These are phyloP conservation scores for Heteromyza rotundicornis DNA, from an alignment of 2,888 invertebrate genomes.

Conservation along the genomic window DNA sequence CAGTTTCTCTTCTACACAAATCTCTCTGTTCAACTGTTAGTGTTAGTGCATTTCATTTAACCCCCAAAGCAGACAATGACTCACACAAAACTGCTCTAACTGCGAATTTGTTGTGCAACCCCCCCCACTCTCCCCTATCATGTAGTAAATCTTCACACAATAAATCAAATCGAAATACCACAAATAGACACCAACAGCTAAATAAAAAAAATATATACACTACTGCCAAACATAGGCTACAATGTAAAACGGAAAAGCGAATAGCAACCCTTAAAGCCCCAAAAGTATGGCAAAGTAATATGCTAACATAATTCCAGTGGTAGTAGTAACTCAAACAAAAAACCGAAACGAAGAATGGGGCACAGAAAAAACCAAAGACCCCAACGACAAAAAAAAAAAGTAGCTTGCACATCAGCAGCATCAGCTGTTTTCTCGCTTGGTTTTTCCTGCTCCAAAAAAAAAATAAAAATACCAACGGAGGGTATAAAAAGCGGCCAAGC, in stretches of 20 bases:
- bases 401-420: conserved; percentile 1
- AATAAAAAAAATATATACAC: background rate
- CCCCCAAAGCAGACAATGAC: too few species aligned
- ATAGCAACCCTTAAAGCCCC: background rate
- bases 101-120: too few species aligned
- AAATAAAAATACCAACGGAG: too few species aligned
- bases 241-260: background rate
- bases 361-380: background rate
- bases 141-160: too few species aligned
- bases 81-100: too few species aligned
- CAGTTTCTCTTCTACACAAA: too few species aligned
- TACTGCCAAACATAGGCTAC: background rate
- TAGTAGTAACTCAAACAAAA: conserved; percentile 6
- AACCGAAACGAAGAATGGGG: background rate
- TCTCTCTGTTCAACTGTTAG: too few species aligned
- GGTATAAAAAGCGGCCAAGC: background rate
- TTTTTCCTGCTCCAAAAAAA: too few species aligned
- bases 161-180: conserved; percentile 17
- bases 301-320: conserved; percentile 10
- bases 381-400: background rate
- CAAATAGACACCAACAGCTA: conserved; percentile 12
- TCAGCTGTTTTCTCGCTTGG: conserved; percentile 47
- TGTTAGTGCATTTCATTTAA: too few species aligned
- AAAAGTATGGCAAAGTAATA: conserved; percentile 8
- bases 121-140: too few species aligned